These are phyloP conservation scores for Callipepla californica DNA, from an alignment of 2,113 vertebrate genomes.

Conservation along the genomic window DNA sequence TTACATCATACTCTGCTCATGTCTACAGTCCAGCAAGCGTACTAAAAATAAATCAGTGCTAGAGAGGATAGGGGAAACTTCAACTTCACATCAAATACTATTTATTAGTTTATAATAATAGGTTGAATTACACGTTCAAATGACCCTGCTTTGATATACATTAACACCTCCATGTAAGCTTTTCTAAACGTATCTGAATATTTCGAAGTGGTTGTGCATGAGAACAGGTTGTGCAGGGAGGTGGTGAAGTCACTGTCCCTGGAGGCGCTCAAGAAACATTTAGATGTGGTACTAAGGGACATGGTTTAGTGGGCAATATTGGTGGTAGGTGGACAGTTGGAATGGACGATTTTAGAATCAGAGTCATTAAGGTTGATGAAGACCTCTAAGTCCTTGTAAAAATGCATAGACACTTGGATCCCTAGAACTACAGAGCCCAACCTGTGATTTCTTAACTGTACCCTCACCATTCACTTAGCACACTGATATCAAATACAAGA, in stretches of 20 bases:
- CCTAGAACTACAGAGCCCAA: background rate
- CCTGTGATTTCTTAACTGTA: background rate
- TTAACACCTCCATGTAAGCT: background rate
- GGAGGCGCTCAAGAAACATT: too few species aligned
- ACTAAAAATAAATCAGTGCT: background rate
- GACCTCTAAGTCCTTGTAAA: too few species aligned
- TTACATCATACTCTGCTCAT: background rate
- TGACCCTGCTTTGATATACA: background rate
- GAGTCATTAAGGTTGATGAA: too few species aligned
- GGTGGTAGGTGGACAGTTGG: too few species aligned
- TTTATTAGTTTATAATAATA: background rate
- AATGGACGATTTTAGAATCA: too few species aligned
- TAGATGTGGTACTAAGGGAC: too few species aligned
- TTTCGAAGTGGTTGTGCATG: background rate
- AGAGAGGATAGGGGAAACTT: background rate
- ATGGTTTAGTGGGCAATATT: too few species aligned
- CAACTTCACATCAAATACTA: background rate
- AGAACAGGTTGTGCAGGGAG: too few species aligned
- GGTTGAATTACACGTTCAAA: background rate
- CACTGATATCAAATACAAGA: background rate
- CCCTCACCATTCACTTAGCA: background rate
- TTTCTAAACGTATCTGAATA: background rate
- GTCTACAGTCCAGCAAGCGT: background rate
- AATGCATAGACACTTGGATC: background rate
- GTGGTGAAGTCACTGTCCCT: too few species aligned